Percentiles rank a stretch among this genome's conserved stretches.
phyloP scores from a whole-genome alignment of 2,888 invertebrate species.

The Drosophila planitibia region DNA sequence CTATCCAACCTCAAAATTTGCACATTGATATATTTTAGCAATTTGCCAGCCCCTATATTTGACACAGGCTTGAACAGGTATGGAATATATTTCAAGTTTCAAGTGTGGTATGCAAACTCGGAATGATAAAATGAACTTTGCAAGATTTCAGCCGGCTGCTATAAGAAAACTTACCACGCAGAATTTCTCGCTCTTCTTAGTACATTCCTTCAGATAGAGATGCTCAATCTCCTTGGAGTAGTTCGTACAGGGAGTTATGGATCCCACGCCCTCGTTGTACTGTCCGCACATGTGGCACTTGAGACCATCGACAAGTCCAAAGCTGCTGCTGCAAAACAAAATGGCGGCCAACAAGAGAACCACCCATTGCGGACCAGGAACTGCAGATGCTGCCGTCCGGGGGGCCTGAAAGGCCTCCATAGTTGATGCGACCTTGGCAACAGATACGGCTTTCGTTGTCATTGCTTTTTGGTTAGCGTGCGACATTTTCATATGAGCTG shows the following conservation, averaged over 20 bases:
- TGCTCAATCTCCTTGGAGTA: slow-evolving; percentile 88
- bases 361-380: slow-evolving; percentile 47
- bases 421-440: slow-evolving; percentile 37
- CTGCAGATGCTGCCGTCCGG: slow-evolving; percentile 27
- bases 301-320: slow-evolving; percentile 82
- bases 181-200: slow-evolving; percentile 87
- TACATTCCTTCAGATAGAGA: slow-evolving; percentile 90
- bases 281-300: slow-evolving; percentile 93
- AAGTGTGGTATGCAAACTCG: not conserved
- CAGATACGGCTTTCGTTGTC: slow-evolving; percentile 56
- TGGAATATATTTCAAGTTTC: not conserved
- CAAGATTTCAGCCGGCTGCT: not conserved
- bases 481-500: slow-evolving; percentile 65
- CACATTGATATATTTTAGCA: not conserved
- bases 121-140: not conserved
- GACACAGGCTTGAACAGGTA: not conserved
- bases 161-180: slow-evolving; percentile 90
- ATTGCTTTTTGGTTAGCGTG: slow-evolving; percentile 57
- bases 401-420: slow-evolving; percentile 29
- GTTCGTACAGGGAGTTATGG: slow-evolving; percentile 93
- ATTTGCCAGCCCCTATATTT: not conserved
- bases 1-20: not conserved
- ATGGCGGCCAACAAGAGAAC: slow-evolving; percentile 65
- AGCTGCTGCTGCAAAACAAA: slow-evolving; percentile 70
- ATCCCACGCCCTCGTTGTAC: slow-evolving; percentile 94